phyloP scores from a whole-genome alignment of 2,888 invertebrate genomes.

The Orchesella flavescens region DNA sequence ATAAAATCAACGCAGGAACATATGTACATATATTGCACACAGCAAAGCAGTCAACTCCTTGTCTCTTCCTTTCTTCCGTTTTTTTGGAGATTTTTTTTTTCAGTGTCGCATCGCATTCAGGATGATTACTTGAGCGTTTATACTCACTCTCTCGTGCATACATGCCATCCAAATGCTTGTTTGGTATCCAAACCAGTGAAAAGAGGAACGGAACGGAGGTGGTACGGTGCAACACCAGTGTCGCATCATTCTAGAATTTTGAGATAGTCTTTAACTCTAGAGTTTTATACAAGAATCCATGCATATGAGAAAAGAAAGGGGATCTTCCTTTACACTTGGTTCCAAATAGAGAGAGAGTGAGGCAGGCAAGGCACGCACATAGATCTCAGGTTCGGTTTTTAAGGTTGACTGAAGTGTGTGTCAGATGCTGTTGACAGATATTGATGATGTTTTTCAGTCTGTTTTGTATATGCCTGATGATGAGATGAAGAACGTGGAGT shows the following conservation, averaged over 20 bases:
- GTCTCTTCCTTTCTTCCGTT: slow-evolving; percentile 19
- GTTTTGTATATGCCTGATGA: slow-evolving; percentile 64
- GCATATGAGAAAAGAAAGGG: slow-evolving; percentile 5
- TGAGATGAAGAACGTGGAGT: slow-evolving; percentile 52
- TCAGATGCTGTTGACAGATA: slow-evolving; percentile 72
- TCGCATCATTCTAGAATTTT: slow-evolving; percentile 1
- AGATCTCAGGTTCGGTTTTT: slow-evolving; percentile 58
- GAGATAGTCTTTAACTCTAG: slow-evolving; percentile 5
- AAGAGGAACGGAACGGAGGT: too few species aligned
- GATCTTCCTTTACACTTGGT: slow-evolving; percentile 19
- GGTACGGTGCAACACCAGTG: not conserved
- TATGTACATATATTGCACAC: too few species aligned
- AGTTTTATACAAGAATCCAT: not conserved
- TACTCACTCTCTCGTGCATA: too few species aligned
- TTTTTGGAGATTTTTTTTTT: not conserved
- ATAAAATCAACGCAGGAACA: slow-evolving; percentile 3
- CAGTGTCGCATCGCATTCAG: not conserved
- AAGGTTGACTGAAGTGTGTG: slow-evolving; percentile 65
- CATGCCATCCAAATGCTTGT: too few species aligned
- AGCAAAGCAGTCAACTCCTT: slow-evolving; percentile 16
- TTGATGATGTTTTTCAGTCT: slow-evolving; percentile 71
- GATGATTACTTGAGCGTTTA: too few species aligned
- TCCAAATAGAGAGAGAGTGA: not conserved
- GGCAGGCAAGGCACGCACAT: slow-evolving; percentile 2
- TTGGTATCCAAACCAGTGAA: too few species aligned